Base-by-base conservation (phyloP, 2,113 vertebrate genomes). In the Tinamus guttatus region DNA sequence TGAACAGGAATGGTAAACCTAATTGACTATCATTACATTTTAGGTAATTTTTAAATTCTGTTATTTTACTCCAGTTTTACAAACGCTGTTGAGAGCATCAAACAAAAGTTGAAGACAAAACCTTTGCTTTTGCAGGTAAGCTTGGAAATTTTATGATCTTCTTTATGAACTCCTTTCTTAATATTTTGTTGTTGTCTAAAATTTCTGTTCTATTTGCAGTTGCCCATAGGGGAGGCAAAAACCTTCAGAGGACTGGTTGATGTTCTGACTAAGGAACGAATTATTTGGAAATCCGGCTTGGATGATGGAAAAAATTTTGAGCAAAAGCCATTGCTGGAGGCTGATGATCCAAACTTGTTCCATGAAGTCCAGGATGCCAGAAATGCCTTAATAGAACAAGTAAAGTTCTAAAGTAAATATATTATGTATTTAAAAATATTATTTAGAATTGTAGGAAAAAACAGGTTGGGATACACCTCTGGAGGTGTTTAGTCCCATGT, bases 41-140 rank as follows among this genome's bases (percentile, higher is more conserved):
- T 80, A 25, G 85, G 16, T 95, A 87, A 81, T 30, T 56, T 54
- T 79, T 60, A 15, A 4, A 73, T 19, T 87, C 18, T 93, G 5
- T 5, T 95, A 7, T 90, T 93, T 92, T 81, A 56, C 85, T 81
- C 16, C 65, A 99, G 99, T 95, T 98, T 99, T 86, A 95, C 82
- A 16, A 98, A 98, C 51, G 98, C 99, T 59, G 94, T 99, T 90
- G 98, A 99, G 82, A 99, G 99, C 96, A 99, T 99, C 95, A 98
- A 94, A 96, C 96, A 98, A 75, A 99, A 99, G 94, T 91, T 99
- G 90, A 99, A 99, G 97, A 97, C 97, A 78, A 99, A 98, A 47
- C 99, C 99, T 87, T 96, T 99, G 87, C 96, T 99, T 49, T 96
- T 99, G 76, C 99, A 99, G 98, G 99, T 99, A 98, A 96, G 84